Evolutionary conservation across 2,888 invertebrate species (phyloP).

Genomic region (Vanessa cardui): DNA sequence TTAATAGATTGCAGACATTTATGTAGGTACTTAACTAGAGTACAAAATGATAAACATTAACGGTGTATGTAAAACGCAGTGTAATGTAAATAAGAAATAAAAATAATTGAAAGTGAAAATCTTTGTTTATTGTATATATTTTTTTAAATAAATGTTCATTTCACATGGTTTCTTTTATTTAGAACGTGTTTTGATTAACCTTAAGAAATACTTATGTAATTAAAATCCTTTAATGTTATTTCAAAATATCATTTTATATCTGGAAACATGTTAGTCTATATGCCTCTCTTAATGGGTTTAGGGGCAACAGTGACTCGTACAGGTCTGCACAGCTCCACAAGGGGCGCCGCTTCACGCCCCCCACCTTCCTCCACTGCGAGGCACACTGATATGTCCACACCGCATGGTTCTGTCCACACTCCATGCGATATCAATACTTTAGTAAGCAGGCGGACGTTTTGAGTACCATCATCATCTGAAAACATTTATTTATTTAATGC

Average conservation of each 20-base stretch:
- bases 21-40: constrained; percentile 7
- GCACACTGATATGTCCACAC: constrained; percentile 93
- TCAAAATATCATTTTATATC: background rate
- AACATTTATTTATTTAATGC: too few relatives aligned
- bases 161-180: constrained; percentile 1
- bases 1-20: background rate
- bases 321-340: constrained; percentile 91
- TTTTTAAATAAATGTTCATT: background rate
- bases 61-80: constrained; percentile 2
- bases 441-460: constrained; percentile 88
- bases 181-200: background rate
- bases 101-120: constrained; percentile 6
- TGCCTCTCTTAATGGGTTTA: constrained; percentile 92
- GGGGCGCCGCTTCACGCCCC: constrained; percentile 69
- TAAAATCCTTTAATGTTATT: too few relatives aligned
- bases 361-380: constrained; percentile 85
- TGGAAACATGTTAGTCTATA: constrained; percentile 55
- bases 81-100: constrained; percentile 14
- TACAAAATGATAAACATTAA: constrained; percentile 10
- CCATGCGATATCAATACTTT: constrained; percentile 95
- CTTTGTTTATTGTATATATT: constrained; percentile 9
- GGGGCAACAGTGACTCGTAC: constrained; percentile 94
- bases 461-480: constrained; percentile 81
- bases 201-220: background rate
- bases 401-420: constrained; percentile 96